A percentile compares a stretch with the other conserved stretches of the same genome.
Evolutionary conservation across 2,888 invertebrate genomes (phyloP).

Genomic region (Agapostemon virescens): DNA sequence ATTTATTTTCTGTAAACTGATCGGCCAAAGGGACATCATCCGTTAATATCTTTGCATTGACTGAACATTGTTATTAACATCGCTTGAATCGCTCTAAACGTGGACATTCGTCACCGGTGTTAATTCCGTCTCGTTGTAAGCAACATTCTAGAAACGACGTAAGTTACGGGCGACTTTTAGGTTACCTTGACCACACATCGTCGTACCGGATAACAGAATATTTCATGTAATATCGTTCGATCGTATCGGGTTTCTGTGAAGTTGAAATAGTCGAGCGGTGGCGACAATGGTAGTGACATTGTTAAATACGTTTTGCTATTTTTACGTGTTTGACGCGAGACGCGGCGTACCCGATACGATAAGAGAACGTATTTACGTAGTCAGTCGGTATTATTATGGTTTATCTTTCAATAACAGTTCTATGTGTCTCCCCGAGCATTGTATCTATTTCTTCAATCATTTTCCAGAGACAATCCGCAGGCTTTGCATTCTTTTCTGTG

Average conservation of each 20-base stretch:
- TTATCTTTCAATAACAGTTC: background rate
- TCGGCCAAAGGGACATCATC: background rate
- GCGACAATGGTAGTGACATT: background rate
- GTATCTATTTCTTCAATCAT: too few relatives aligned
- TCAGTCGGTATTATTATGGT: background rate
- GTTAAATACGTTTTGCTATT: conserved; percentile 4
- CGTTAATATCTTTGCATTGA: background rate
- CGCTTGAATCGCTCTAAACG: background rate
- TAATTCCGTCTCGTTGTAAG: background rate
- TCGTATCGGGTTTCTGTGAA: background rate
- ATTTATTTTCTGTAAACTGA: background rate
- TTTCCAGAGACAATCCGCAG: too few relatives aligned
- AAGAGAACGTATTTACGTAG: background rate
- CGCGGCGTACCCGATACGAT: background rate
- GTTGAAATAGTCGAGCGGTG: background rate
- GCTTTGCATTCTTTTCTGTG: too few relatives aligned
- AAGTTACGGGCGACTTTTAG: conserved; percentile 17
- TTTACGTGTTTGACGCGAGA: background rate
- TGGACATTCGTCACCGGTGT: background rate
- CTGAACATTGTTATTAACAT: background rate
- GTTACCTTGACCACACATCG: conserved; percentile 16
- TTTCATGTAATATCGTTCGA: background rate
- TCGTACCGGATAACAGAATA: background rate
- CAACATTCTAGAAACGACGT: background rate
- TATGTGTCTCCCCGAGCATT: background rate